Base-by-base conservation (phyloP, 2,888 invertebrate genomes). In the Diaphora mendica region DNA sequence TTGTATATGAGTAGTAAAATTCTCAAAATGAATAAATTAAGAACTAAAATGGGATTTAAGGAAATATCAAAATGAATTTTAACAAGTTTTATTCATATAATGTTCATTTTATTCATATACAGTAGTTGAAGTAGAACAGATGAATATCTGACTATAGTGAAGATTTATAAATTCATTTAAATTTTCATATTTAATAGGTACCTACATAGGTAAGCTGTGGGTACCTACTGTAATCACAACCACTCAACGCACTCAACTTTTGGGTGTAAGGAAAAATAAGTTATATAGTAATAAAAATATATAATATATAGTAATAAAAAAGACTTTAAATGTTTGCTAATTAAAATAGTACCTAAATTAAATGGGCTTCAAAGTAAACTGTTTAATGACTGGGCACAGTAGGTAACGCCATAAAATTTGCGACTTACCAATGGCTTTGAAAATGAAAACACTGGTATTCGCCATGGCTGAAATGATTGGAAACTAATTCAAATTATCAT, bases 371-470 rank as follows among this genome's bases (percentile, higher is more conserved):
- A 48, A 20, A 20, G 17, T 20, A 48, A 48, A 20, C 17, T 51
- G 8, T 51, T 4, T 30, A 59, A 59, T 7, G 3, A 9, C 8
- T 23, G 2, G 35, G 23, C 39, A 42, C 15, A 59, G 59, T 26
- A n/a, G n/a, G n/a, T n/a, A 71, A 23, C 30, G 59, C n/a, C 1
- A 44, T 30, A 48, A 17, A 11, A n/a, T n/a, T n/a, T 35, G 42
- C 30, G 20, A 70, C 74, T 75, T 70, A 84, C 84, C 80, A 69
- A 82, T 77, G 20, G 80, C 77, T 51, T 71, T 75, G 23, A 78
- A 67, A 72, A 84, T 77, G 69, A 80, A 83, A 70, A 74, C 71
- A 39, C 75, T 78, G 69, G 75, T 77, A 11, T 70, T 48, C 62
- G 78, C 42, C 84, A 84, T 84, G 33, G 66, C 72, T 67, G 55